A percentile compares a stretch with the other conserved stretches of the same genome.
Evolutionary conservation across 2,888 invertebrate genomes (phyloP).

Genomic region (Julus scanicus): DNA sequence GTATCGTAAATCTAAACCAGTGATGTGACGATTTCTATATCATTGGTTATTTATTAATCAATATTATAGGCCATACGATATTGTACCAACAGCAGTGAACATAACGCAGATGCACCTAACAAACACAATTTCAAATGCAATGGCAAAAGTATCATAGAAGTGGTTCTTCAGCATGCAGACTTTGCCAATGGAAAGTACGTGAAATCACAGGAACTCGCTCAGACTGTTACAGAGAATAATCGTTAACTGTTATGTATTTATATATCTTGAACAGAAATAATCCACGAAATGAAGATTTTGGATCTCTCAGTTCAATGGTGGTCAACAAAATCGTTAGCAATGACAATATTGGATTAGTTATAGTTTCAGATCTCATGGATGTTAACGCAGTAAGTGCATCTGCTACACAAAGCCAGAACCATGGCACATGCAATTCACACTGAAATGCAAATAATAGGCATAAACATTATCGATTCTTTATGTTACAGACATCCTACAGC

Average conservation of each 20-base stretch:
- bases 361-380: background rate
- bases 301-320: background rate
- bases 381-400: background rate
- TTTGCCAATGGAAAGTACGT: background rate
- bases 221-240: background rate
- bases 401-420: background rate
- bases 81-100: conserved; percentile 57
- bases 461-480: background rate
- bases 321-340: background rate
- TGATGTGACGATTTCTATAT: too few relatives aligned
- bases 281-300: background rate
- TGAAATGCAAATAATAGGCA: background rate
- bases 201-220: background rate
- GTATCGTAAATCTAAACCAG: too few relatives aligned
- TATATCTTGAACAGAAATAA: background rate
- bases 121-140: conserved; percentile 65
- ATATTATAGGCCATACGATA: conserved; percentile 47
- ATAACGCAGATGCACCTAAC: conserved; percentile 64
- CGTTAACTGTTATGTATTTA: background rate
- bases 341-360: background rate
- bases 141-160: conserved; percentile 63
- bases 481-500: background rate
- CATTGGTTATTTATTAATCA: too few relatives aligned
- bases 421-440: background rate
- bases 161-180: conserved; percentile 60